Evolutionary conservation across 2,888 invertebrate genomes (phyloP).

Genomic region (Himalopsyche japonica): DNA sequence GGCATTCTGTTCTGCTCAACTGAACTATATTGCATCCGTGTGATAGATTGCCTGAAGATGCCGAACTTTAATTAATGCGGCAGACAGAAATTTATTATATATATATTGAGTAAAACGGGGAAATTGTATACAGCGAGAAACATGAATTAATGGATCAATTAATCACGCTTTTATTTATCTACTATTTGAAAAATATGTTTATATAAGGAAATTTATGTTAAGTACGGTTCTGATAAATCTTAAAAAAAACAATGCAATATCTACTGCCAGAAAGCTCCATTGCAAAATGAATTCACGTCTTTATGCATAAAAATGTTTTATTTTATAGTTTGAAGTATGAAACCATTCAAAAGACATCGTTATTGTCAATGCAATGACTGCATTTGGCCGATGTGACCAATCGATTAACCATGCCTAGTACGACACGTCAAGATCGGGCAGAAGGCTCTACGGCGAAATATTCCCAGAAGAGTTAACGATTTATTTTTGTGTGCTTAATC

Average conservation of each 20-base stretch:
- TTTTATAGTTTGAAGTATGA: constrained; percentile 2
- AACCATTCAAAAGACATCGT: constrained; percentile 14
- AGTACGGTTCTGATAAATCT: too few species aligned
- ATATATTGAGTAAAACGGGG: too few species aligned
- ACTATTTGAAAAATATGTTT: too few species aligned
- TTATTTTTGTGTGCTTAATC: background rate
- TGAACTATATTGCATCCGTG: too few species aligned
- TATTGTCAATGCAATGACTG: constrained; percentile 4
- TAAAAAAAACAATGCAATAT: background rate
- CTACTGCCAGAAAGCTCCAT: background rate
- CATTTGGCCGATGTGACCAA: constrained; percentile 17
- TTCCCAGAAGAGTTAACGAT: constrained; percentile 10
- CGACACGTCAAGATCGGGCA: background rate
- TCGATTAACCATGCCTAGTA: constrained; percentile 14
- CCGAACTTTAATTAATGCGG: too few species aligned
- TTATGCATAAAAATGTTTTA: background rate
- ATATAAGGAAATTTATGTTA: too few species aligned
- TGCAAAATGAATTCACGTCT: background rate
- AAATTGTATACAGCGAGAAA: too few species aligned
- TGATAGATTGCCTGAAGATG: too few species aligned
- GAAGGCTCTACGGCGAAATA: background rate
- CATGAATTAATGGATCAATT: too few species aligned
- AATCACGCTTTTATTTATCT: too few species aligned
- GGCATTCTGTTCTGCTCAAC: too few species aligned
- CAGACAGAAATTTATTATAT: too few species aligned